Evolutionary conservation across 1,140 invertebrate genomes (phyloP).

Genomic region (Frieseomelitta varia): DNA sequence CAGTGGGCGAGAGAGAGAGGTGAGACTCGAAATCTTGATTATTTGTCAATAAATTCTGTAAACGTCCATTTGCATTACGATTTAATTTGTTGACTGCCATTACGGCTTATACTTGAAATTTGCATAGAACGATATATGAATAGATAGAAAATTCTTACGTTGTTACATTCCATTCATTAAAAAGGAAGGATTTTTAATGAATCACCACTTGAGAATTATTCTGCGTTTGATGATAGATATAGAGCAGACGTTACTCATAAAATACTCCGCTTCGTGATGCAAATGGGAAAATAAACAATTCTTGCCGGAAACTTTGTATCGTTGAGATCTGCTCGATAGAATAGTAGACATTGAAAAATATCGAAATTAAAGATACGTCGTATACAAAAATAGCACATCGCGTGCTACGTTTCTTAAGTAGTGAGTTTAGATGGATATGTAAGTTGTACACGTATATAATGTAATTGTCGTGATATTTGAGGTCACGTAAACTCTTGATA

Average conservation of each 20-base stretch:
- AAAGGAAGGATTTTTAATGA: too few species aligned
- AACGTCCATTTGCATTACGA: too few species aligned
- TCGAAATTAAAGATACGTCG: not conserved
- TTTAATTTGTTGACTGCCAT: too few species aligned
- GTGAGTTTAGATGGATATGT: not conserved
- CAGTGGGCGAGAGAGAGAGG: conserved; percentile 90
- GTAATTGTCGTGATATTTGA: too few species aligned
- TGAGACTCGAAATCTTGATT: conserved; percentile 70
- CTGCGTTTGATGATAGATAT: too few species aligned
- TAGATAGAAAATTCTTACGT: too few species aligned
- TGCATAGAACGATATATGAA: not conserved
- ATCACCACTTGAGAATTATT: too few species aligned
- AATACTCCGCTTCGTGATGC: too few species aligned
- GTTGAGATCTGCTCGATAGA: not conserved
- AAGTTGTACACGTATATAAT: not conserved
- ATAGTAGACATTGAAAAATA: not conserved
- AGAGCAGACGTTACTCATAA: too few species aligned
- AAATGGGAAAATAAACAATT: not conserved
- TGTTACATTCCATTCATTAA: too few species aligned
- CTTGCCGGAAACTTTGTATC: not conserved
- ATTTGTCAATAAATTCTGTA: too few species aligned
- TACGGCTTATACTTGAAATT: not conserved
- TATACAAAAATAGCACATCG: too few species aligned
- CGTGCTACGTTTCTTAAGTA: not conserved
- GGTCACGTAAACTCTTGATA: not conserved